Base-by-base conservation (phyloP, 2,888 invertebrate species). In the Papilio gigon region DNA sequence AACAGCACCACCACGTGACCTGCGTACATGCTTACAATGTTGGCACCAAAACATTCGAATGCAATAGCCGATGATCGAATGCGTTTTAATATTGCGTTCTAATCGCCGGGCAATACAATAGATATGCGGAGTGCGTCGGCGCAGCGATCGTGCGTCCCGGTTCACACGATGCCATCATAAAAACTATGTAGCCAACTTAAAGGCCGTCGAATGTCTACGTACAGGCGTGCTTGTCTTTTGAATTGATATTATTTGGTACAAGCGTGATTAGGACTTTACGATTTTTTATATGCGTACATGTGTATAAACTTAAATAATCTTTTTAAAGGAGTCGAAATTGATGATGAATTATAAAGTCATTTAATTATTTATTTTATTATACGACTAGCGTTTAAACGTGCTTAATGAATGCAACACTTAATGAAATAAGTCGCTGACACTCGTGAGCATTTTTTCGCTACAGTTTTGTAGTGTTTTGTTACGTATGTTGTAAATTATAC, bases 121-220 rank as follows among this genome's bases (percentile, higher is more conserved):
- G n/a, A 59, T 68, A 69, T 69, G 65, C 69, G 65, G 61, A 61
- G 69, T 69, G 69, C 69, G 69, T 69, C 53, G 6, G 22, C 69
- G 65, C 65, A 27, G 53, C 61, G 65, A 69, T 65, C 69, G 69
- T 69, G 69, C 69, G 69, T 69, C 69, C 69, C 69, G 69, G 69
- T 69, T 69, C 69, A 69, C 69, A 69, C 69, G 69, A 56, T 65
- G 69, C 69, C 69, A 69, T 69, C 69, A 69, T 69, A 69, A 69
- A 69, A 69, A 69, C 61, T 69, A 69, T 69, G 69, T 69, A 69
- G 65, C 56, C 61, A 69, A 65, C 61, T 56, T 69, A 69, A 65
- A 69, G 65, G 50, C 62, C 61, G 61, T 64, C 63, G 44, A 64
- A 64, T 69, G 69, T 65, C 60, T 67, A 61, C 37, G 40, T 27